Base-by-base conservation (phyloP, 2,888 invertebrate genomes). In the Catocala sponsa region DNA sequence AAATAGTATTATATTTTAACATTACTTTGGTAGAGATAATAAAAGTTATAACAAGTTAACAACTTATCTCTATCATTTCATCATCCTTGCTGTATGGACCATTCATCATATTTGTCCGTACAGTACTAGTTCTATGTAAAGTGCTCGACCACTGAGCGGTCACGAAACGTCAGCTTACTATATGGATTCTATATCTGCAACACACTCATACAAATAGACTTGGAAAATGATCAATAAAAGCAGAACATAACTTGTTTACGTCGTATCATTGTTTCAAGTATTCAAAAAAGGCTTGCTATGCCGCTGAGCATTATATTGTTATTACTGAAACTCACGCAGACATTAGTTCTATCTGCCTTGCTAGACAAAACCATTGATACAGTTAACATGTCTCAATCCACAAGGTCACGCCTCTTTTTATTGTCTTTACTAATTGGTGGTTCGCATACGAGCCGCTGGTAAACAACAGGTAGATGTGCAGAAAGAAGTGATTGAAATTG, bases 111-210 rank as follows among this genome's bases (percentile, higher is more conserved):
- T n/a, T n/a, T n/a, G n/a, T n/a, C n/a, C n/a, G n/a, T n/a, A n/a
- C n/a, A n/a, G n/a, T 25, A 25, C 1, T 25, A 25, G 25, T 25
- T 25, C 25, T 25, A 25, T 25, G 25, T 25, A 25, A 25, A 25
- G 25, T 25, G 25, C 25, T 25, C 25, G 25, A 25, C 25, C 25
- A 25, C 25, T 25, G 4, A 25, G 4, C 4, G 25, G 25, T 25
- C 25, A 25, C 25, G 25, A 25, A 25, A 25, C 25, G 25, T 25
- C 25, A 25, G 25, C 25, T n/a, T 50, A 57, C 42, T 57, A 57
- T 57, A 57, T 44, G 11, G 57, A 57, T 50, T 57, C 50, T 11
- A 51, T 44, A 44, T 57, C 43, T 33, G 50, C 57, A 33, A 57
- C 50, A 6, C 52, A 42, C 32, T 10, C 47, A 10, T 59, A 52